These are phyloP conservation scores for Anoncus sp. DNA, from an alignment of 2,888 invertebrate genomes.

Conservation along the genomic window DNA sequence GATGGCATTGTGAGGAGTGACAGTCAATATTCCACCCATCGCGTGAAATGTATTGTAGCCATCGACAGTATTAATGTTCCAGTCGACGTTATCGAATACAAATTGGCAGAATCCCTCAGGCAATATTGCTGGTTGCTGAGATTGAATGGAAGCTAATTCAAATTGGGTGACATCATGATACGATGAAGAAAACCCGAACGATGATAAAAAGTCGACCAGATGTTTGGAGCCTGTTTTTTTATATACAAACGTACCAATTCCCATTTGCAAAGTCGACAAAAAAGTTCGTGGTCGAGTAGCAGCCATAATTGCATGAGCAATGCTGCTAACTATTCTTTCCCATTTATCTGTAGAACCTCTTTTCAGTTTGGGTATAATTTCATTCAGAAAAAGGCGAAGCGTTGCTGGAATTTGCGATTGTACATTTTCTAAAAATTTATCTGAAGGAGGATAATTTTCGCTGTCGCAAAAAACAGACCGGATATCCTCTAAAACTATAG, in stretches of 20 bases:
- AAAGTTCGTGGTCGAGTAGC: constrained; percentile 74
- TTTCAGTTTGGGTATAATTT: constrained; percentile 43
- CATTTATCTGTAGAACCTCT: constrained; percentile 13
- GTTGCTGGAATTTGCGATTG: constrained; percentile 63
- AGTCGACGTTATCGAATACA: constrained; percentile 38
- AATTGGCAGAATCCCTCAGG: constrained; percentile 26
- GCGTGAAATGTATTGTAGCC: constrained; percentile 28
- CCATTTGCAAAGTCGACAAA: constrained; percentile 69
- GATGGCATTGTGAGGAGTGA: constrained; percentile 26
- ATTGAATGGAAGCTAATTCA: constrained; percentile 64
- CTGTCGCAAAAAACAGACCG: no score
- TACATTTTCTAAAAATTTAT: constrained; percentile 33
- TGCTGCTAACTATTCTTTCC: constrained; percentile 31
- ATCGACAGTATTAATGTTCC: constrained; percentile 17
- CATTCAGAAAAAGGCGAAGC: constrained; percentile 66
- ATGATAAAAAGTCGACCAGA: constrained; percentile 68
- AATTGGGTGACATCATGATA: constrained; percentile 71
- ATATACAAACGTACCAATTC: constrained; percentile 50
- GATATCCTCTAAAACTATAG: no score
- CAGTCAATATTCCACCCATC: constrained; percentile 29
- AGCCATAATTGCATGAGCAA: constrained; percentile 61
- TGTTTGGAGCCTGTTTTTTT: constrained; percentile 61
- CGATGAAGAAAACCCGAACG: constrained; percentile 70
- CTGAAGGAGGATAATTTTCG: not conserved
- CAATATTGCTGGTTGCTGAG: constrained; percentile 20